Evolutionary conservation across 1,140 invertebrate genomes (phyloP).

Genomic region (Meloidogyne exigua): DNA sequence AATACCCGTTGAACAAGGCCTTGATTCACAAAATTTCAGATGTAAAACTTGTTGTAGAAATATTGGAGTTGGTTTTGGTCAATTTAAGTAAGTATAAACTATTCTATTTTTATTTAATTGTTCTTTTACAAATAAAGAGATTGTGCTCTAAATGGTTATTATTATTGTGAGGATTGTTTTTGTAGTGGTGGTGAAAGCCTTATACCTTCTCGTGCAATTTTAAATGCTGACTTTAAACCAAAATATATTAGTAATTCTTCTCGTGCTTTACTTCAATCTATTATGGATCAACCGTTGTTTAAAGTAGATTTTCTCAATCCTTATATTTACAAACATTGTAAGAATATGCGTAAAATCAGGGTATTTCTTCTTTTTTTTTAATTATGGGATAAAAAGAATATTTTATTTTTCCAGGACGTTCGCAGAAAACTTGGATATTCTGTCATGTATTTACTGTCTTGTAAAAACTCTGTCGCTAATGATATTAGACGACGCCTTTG

Average conservation of each 20-base stretch:
- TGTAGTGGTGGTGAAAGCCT: slow-evolving; percentile 28
- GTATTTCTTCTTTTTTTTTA: slow-evolving; percentile 37
- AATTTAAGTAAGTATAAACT: slow-evolving; percentile 50
- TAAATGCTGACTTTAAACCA: slow-evolving; percentile 44
- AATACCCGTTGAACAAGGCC: slow-evolving; percentile 50
- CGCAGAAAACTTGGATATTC: slow-evolving; percentile 63
- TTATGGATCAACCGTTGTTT: slow-evolving; percentile 64
- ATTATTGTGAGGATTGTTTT: slow-evolving; percentile 46
- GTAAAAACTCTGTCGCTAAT: slow-evolving; percentile 65
- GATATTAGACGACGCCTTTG: slow-evolving; percentile 64
- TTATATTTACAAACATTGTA: slow-evolving; percentile 64
- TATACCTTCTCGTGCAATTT: slow-evolving; percentile 45
- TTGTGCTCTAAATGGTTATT: slow-evolving; percentile 40
- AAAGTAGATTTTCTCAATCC: slow-evolving; percentile 64
- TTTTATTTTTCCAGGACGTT: slow-evolving; percentile 52
- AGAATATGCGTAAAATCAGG: slow-evolving; percentile 61
- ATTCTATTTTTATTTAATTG: slow-evolving; percentile 12
- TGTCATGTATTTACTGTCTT: slow-evolving; percentile 65
- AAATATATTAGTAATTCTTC: slow-evolving; percentile 59
- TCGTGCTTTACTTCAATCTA: slow-evolving; percentile 59
- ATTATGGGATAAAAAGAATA: not conserved
- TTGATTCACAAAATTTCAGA: slow-evolving; percentile 52
- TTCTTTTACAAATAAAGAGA: slow-evolving; percentile 26
- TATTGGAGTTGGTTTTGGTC: slow-evolving; percentile 50
- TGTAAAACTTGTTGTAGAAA: slow-evolving; percentile 45